These are phyloP conservation scores for Mesorhabditis sp. DNA, from an alignment of 2,888 invertebrate species.

Conservation along the genomic window DNA sequence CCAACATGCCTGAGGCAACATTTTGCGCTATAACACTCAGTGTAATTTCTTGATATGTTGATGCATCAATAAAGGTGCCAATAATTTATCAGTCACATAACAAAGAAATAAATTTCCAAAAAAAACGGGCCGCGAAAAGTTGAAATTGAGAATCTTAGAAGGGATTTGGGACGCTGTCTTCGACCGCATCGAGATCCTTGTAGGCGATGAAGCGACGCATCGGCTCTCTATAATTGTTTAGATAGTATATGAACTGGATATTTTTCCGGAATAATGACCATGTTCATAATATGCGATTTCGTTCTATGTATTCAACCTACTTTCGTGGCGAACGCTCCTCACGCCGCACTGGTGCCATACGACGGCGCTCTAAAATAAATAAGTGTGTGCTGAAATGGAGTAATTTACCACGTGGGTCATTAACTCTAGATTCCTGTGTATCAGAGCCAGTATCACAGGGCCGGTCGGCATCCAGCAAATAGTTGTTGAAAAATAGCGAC, in stretches of 20 bases:
- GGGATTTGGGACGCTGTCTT: conserved; percentile 62
- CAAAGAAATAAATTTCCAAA: too few relatives aligned
- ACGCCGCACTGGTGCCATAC: conserved; percentile 2
- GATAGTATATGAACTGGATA: not conserved
- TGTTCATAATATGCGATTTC: not conserved
- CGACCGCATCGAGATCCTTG: conserved; percentile 83
- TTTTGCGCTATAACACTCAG: too few relatives aligned
- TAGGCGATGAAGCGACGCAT: conserved; percentile 64
- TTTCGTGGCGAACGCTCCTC: not conserved
- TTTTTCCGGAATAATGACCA: not conserved
- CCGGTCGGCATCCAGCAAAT: conserved; percentile 83
- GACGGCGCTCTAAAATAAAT: conserved; percentile 8
- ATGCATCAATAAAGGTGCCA: too few relatives aligned
- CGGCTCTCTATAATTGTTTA: not conserved
- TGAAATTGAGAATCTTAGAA: too few relatives aligned
- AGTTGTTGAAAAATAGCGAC: conserved; percentile 94
- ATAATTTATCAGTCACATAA: too few relatives aligned
- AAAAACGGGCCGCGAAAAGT: too few relatives aligned
- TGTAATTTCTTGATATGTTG: too few relatives aligned
- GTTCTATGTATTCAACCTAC: not conserved
- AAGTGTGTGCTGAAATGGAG: conserved; percentile 2
- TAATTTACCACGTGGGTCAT: not conserved
- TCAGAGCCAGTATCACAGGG: conserved; percentile 79
- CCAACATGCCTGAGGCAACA: too few relatives aligned
- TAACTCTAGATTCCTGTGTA: conserved; percentile 1